phyloP scores from a whole-genome alignment of 1,140 invertebrate species.

The Drosophila nigromelanica region DNA sequence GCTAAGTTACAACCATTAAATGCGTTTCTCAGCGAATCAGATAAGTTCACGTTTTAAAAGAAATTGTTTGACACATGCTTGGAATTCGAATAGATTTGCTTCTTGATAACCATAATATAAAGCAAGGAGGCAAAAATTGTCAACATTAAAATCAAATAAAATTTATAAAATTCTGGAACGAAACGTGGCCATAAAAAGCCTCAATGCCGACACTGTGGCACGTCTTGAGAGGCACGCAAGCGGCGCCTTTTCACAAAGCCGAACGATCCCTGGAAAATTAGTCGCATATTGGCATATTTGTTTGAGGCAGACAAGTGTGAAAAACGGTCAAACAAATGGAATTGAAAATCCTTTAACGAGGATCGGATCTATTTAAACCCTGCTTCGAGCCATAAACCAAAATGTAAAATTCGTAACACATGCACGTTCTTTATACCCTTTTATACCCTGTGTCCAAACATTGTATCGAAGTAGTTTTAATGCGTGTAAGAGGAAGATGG shows the following conservation, averaged over 20 bases:
- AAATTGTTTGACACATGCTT: conserved; percentile 58
- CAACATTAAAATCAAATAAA: conserved; percentile 77
- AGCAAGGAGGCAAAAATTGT: conserved; percentile 68
- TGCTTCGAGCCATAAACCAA: conserved; percentile 28
- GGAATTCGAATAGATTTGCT: conserved; percentile 43
- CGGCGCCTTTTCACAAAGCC: conserved; percentile 5
- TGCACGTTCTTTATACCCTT: conserved; percentile 43
- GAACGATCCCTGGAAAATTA: conserved; percentile 34
- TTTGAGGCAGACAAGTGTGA: conserved; percentile 66
- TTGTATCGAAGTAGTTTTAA: no score
- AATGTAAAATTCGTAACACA: conserved; percentile 55
- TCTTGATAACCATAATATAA: conserved; percentile 24
- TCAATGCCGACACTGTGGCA: conserved; percentile 4
- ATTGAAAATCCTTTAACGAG: conserved; percentile 30
- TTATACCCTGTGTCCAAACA: conserved; percentile 20
- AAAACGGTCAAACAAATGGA: conserved; percentile 57
- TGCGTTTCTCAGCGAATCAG: conserved; percentile 65
- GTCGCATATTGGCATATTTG: conserved; percentile 61
- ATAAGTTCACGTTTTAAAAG: conserved; percentile 76
- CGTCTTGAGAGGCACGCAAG: not conserved
- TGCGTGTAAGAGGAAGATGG: not conserved
- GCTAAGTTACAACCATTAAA: conserved; percentile 69
- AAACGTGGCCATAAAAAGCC: conserved; percentile 54
- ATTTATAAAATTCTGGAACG: conserved; percentile 64
- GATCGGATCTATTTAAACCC: conserved; percentile 43